Evolutionary conservation across 2,888 invertebrate genomes (phyloP), one percentile per base, ranked within the genome.

Genomic region (Arenicola marina): DNA sequence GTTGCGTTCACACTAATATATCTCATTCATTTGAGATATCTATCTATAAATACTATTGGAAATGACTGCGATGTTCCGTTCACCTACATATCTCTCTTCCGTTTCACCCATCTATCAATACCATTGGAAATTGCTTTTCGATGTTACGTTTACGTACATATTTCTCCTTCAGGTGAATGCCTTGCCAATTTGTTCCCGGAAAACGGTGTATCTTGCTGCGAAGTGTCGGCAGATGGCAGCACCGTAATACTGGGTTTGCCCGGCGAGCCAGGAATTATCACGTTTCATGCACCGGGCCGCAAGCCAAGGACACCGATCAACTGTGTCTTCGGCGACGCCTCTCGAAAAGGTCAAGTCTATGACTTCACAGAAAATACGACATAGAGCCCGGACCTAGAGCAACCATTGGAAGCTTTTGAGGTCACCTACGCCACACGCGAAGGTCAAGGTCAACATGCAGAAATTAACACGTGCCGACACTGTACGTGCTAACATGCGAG

Each of bases 121-220:
- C 11, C 7, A 24, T 31, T 29, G 21, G 7, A 24, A 11, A 53
- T 31, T 7, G 11, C 29, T 28, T 7, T 11, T 28, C 29, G 4
- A 11, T 7, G 11, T 11, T 15, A 21, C 11, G 26, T 53, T 28
- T 53, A 21, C 48, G 7, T 48, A 26, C n/a, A 38, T 56, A 38
- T 18, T 29, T 26, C 55, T 55, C 21, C 53, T 56, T 4, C 65
- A 67, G 69, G 69, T 29, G 18, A 31, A 4, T 48, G 91, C 59
- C 86, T 92, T 77, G 89, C 92, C 31, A 91, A 91, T 0, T 92
- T 89, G 84, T 91, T 91, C 2, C 91, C 92, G 1, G 89, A 89
- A 51, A 87, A 88, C 53, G 87, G 89, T 64, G 89, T 92, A 72
- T 89, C 89, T 43, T 89, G 91, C 0, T 91, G 91, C 81, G 91